A percentile compares a stretch with the other conserved stretches of the same genome.
These are phyloP conservation scores for Centruroides sculpturatus DNA, from an alignment of 1,140 invertebrate species.

Conservation along the genomic window DNA sequence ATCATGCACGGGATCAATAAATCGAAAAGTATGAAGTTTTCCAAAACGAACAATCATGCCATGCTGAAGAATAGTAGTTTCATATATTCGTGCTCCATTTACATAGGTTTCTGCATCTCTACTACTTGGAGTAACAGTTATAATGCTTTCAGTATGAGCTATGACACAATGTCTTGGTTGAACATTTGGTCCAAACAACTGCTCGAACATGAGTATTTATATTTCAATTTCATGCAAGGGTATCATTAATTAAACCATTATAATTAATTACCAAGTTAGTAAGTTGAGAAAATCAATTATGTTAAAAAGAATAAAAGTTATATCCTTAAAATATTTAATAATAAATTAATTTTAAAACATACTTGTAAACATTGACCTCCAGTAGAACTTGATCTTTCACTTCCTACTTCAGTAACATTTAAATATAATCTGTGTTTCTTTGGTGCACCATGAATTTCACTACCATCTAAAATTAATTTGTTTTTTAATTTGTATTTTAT, in stretches of 20 bases:
- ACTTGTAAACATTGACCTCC: conserved; percentile 20
- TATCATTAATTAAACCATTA: background rate
- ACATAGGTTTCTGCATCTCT: conserved; percentile 85
- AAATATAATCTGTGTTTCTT: conserved; percentile 43
- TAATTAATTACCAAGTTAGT: background rate
- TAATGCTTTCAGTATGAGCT: conserved; percentile 74
- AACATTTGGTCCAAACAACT: conserved; percentile 55
- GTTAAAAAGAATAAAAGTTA: background rate
- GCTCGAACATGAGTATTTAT: conserved; percentile 19
- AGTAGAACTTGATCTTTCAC: conserved; percentile 38
- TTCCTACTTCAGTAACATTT: conserved; percentile 57
- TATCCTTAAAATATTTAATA: background rate
- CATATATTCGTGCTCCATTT: conserved; percentile 77
- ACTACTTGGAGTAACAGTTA: conserved; percentile 82
- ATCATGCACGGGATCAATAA: conserved; percentile 78
- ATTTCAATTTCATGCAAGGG: background rate
- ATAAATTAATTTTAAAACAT: background rate
- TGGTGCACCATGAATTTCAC: conserved; percentile 40
- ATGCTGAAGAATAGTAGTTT: conserved; percentile 75
- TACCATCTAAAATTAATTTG: conserved; percentile 36
- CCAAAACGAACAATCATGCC: conserved; percentile 39
- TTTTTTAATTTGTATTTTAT: background rate
- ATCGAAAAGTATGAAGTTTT: conserved; percentile 77
- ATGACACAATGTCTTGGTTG: conserved; percentile 87
- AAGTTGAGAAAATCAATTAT: background rate